These are phyloP conservation scores for Macrotus californicus DNA, from an alignment of 2,113 vertebrate species.

Conservation along the genomic window DNA sequence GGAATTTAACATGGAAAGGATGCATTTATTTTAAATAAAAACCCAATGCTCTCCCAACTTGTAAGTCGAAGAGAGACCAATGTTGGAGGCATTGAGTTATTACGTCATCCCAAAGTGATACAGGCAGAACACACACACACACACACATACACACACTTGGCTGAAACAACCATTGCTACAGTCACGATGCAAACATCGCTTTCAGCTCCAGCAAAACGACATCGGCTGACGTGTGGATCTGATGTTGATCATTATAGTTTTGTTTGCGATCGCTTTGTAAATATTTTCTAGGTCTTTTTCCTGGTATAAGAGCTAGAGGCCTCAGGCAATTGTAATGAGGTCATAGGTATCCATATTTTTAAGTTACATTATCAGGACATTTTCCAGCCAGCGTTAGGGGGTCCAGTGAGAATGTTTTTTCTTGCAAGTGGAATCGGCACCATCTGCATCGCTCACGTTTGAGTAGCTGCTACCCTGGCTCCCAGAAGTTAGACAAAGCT, in stretches of 20 bases:
- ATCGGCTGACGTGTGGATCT: not conserved
- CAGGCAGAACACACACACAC: not conserved
- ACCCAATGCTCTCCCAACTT: not conserved
- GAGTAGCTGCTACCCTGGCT: not conserved
- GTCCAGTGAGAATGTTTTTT: not conserved
- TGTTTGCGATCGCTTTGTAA: not conserved
- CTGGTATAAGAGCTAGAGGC: not conserved
- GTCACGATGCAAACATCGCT: not conserved
- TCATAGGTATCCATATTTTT: not conserved
- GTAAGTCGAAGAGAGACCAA: not conserved
- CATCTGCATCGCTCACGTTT: not conserved
- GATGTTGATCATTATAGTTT: not conserved
- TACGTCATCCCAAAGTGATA: not conserved
- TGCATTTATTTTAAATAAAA: constrained; percentile 6
- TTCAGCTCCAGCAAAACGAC: not conserved
- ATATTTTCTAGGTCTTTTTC: not conserved
- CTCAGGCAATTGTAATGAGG: not conserved
- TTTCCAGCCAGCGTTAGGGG: not conserved
- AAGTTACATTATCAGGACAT: not conserved
- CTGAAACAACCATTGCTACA: not conserved
- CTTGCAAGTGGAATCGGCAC: not conserved
- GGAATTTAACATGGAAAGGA: not conserved
- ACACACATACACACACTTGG: not conserved
- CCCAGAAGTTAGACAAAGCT: not conserved
- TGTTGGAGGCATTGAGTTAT: not conserved